phyloP scores from a whole-genome alignment of 2,797 vertebrate species.

The Rousettus madagascariensis region DNA sequence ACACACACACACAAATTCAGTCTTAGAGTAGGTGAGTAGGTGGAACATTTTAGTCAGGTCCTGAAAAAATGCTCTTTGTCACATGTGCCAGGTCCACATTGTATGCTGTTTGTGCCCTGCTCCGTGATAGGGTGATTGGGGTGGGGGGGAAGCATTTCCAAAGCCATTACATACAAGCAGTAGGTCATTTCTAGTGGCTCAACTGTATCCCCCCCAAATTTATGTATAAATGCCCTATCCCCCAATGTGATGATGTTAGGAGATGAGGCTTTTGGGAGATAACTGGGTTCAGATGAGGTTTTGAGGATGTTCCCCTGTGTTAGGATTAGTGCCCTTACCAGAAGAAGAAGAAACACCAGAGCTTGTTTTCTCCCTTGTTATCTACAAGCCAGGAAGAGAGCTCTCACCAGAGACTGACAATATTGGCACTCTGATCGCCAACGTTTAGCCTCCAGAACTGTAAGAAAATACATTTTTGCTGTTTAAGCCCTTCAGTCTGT shows the following conservation, averaged over 20 bases:
- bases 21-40: neutral
- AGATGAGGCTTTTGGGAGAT: neutral
- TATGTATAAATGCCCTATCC: neutral
- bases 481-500: neutral
- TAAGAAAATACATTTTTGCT: neutral
- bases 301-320: neutral
- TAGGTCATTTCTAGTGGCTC: neutral
- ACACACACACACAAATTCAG: neutral
- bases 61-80: neutral
- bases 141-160: neutral
- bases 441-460: neutral
- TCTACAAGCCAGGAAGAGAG: neutral
- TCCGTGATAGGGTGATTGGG: neutral
- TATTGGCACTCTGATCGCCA: neutral
- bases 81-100: rapidly evolving
- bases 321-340: neutral
- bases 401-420: neutral
- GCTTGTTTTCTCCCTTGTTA: neutral
- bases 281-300: neutral
- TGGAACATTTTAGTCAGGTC: neutral
- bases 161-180: too few species aligned
- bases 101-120: neutral
- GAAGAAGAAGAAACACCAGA: neutral
- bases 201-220: neutral
- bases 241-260: neutral